phyloP scores from a whole-genome alignment of 2,797 vertebrate genomes.

The Chloroceryle inda region DNA sequence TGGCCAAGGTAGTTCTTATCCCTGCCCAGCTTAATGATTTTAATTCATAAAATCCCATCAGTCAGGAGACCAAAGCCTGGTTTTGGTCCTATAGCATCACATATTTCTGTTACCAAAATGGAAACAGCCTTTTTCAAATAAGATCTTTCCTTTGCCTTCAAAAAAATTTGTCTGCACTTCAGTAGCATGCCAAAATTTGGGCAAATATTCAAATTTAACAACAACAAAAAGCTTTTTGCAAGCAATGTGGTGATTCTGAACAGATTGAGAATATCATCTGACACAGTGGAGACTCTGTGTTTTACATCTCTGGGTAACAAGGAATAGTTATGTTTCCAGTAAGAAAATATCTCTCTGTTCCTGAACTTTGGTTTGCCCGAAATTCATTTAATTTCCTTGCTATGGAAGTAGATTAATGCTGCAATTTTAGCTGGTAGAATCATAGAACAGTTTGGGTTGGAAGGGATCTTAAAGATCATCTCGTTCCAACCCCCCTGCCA shows the following conservation, averaged over 20 bases:
- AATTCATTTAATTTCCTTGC: not conserved
- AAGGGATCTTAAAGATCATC: too few species aligned
- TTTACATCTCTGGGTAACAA: not conserved
- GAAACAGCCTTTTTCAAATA: not conserved
- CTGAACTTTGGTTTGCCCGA: not conserved
- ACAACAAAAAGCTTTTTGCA: not conserved
- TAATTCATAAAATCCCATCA: not conserved
- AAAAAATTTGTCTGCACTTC: rapidly evolving
- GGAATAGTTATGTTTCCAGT: not conserved
- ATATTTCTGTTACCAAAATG: not conserved
- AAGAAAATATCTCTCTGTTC: not conserved
- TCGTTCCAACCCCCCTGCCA: too few species aligned
- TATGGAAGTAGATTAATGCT: not conserved
- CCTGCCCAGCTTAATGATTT: rapidly evolving
- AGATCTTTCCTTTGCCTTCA: not conserved
- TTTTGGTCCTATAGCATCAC: not conserved
- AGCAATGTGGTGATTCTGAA: not conserved
- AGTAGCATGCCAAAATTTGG: not conserved
- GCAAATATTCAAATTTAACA: not conserved
- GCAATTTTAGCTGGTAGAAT: not conserved
- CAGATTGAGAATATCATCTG: not conserved
- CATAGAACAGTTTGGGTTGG: too few species aligned
- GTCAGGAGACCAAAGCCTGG: not conserved
- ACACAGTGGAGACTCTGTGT: not conserved
- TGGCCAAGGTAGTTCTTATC: not conserved